Conservation (phyloP, 2,888 invertebrate genomes). For the Drosophila anomelani region DNA sequence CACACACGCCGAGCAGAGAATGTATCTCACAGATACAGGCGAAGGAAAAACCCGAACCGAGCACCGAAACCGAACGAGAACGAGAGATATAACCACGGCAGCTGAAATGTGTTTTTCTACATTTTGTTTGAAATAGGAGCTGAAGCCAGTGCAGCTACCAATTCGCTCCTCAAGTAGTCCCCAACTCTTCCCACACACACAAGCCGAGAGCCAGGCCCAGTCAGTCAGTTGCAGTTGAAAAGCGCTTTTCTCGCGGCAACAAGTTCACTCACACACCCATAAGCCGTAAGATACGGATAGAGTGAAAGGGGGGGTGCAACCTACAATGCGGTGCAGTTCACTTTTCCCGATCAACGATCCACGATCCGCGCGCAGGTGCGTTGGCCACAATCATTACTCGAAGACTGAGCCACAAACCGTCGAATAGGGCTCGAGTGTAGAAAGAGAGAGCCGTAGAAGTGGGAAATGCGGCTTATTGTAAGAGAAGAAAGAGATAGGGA, state of each 20-base stretch:
- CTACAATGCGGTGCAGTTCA: slow-evolving; percentile 57
- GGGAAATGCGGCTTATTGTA: slow-evolving; percentile 24
- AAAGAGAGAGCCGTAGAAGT: slow-evolving; percentile 13
- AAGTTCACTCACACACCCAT: slow-evolving; percentile 68
- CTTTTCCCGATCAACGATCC: slow-evolving; percentile 30
- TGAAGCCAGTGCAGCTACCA: slow-evolving; percentile 85
- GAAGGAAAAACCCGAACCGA: slow-evolving; percentile 48
- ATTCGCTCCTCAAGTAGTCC: slow-evolving; percentile 85
- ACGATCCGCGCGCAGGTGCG: slow-evolving; percentile 83
- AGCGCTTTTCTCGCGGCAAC: slow-evolving; percentile 77
- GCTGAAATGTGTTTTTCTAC: slow-evolving; percentile 84
- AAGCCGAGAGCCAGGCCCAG: slow-evolving; percentile 14
- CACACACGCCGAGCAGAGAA: slow-evolving; percentile 8
- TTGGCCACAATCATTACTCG: slow-evolving; percentile 84
- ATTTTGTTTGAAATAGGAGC: slow-evolving; percentile 85
- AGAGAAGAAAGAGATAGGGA: slow-evolving; percentile 13
- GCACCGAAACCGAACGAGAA: slow-evolving; percentile 48
- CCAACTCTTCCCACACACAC: slow-evolving; percentile 85
- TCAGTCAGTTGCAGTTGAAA: slow-evolving; percentile 61
- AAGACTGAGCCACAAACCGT: slow-evolving; percentile 82
- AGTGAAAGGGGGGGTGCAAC: slow-evolving; percentile 23
- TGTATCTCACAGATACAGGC: slow-evolving; percentile 32
- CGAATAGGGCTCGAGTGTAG: slow-evolving; percentile 21
- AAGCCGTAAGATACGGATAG: slow-evolving; percentile 42
- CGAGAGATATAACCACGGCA: slow-evolving; percentile 76